Conservation (phyloP, 2,888 invertebrate species). For the Leptopterna dolabrata region DNA sequence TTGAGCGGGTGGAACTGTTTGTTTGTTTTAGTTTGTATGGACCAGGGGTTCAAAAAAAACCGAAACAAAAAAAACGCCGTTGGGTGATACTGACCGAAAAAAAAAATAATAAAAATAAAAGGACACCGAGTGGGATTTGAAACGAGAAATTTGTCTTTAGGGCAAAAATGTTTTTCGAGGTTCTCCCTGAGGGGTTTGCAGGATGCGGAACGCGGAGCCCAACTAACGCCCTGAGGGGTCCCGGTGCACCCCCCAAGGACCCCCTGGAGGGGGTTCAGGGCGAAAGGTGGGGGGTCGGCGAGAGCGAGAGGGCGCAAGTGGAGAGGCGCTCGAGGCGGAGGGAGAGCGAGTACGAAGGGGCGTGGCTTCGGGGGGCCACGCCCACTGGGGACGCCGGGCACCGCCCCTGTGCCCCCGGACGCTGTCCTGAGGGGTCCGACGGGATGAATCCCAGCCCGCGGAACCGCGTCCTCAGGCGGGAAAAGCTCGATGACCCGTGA, state of each 20-base stretch:
- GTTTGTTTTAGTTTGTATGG: too few species aligned
- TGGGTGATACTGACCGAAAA: too few species aligned
- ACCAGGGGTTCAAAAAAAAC: too few species aligned
- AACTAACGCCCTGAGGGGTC: background rate
- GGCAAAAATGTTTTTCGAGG: background rate
- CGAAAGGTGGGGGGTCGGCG: background rate
- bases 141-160: background rate
- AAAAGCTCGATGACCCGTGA: too few species aligned
- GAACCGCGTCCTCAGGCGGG: too few species aligned
- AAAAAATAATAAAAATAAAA: too few species aligned
- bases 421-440: too few species aligned
- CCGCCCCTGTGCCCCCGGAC: too few species aligned
- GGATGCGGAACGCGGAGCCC: background rate
- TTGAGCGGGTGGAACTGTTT: too few species aligned
- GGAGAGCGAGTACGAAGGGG: background rate
- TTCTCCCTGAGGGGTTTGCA: background rate
- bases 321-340: background rate
- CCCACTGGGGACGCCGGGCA: background rate
- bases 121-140: too few species aligned
- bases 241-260: background rate
- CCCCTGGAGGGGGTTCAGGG: background rate
- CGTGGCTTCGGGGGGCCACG: background rate
- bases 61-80: too few species aligned
- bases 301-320: background rate
- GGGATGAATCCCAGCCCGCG: too few species aligned